Evolutionary conservation across 2,113 vertebrate genomes (phyloP).

Genomic region (Canis aureus): DNA sequence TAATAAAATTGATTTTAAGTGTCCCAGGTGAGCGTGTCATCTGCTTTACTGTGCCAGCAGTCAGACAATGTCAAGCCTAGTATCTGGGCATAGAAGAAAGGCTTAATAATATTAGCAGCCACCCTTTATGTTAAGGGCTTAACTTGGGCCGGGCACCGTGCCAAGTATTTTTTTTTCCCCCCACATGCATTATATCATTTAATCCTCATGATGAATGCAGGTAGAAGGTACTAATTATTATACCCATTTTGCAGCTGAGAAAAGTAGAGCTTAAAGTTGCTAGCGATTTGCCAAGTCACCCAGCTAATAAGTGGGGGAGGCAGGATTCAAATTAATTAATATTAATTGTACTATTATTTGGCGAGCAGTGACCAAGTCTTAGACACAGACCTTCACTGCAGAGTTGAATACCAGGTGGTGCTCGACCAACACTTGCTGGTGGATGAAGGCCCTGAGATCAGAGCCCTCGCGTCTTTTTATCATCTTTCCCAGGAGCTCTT

Average conservation of each 20-base stretch:
- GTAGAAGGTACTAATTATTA: slow-evolving; percentile 46
- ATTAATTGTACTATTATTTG: background rate
- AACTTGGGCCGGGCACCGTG: background rate
- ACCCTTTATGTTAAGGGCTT: slow-evolving; percentile 40
- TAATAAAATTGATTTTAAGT: background rate
- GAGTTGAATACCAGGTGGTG: too few species aligned
- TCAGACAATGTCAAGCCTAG: background rate
- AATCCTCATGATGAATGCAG: background rate
- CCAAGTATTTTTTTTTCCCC: background rate
- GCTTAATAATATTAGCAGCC: background rate
- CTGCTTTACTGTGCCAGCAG: background rate
- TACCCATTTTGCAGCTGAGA: slow-evolving; percentile 39
- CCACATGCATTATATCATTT: slow-evolving; percentile 7
- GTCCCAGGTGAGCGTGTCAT: background rate
- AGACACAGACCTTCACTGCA: background rate
- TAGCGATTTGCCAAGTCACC: background rate
- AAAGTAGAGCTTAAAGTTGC: slow-evolving; percentile 23
- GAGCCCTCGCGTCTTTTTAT: background rate
- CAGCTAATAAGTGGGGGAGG: background rate
- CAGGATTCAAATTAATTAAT: background rate
- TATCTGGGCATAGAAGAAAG: background rate
- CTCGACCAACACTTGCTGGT: background rate
- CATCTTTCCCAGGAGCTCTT: background rate
- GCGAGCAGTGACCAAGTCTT: background rate
- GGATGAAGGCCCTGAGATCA: fast-evolving